Evolutionary conservation across 2,113 vertebrate species (phyloP).

Genomic region (Agelaius tricolor): DNA sequence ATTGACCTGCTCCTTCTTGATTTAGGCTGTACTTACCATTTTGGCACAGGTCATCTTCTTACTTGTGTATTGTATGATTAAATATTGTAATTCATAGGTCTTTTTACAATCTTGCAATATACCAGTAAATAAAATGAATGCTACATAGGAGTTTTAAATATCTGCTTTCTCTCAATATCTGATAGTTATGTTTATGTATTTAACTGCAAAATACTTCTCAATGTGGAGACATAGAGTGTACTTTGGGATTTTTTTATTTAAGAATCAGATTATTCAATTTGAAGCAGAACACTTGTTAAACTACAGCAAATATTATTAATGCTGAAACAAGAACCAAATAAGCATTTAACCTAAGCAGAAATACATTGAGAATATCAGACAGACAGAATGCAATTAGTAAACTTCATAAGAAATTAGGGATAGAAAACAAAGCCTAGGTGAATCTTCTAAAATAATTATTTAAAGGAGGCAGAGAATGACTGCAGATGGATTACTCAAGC

Average conservation of each 20-base stretch:
- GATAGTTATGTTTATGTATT: not conserved
- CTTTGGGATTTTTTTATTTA: not conserved
- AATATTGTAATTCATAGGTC: not conserved
- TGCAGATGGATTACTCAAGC: not conserved
- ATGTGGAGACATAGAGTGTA: not conserved
- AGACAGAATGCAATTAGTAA: not conserved
- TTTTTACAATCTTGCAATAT: not conserved
- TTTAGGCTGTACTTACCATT: not conserved
- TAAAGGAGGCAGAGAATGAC: not conserved
- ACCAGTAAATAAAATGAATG: not conserved
- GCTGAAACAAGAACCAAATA: not conserved
- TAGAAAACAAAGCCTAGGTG: not conserved
- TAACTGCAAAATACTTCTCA: not conserved
- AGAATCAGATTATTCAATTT: not conserved
- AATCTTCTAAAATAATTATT: not conserved
- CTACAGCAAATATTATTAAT: not conserved
- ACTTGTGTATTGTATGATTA: not conserved
- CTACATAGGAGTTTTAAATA: not conserved
- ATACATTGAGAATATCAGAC: not conserved
- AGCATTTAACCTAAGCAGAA: not conserved
- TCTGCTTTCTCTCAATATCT: not conserved
- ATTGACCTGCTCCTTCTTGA: not conserved
- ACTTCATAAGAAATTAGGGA: not conserved
- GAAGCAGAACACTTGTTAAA: not conserved
- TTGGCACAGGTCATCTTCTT: not conserved